Base-by-base conservation (phyloP, 2,113 vertebrate species). In the Stigmatopora argus region DNA sequence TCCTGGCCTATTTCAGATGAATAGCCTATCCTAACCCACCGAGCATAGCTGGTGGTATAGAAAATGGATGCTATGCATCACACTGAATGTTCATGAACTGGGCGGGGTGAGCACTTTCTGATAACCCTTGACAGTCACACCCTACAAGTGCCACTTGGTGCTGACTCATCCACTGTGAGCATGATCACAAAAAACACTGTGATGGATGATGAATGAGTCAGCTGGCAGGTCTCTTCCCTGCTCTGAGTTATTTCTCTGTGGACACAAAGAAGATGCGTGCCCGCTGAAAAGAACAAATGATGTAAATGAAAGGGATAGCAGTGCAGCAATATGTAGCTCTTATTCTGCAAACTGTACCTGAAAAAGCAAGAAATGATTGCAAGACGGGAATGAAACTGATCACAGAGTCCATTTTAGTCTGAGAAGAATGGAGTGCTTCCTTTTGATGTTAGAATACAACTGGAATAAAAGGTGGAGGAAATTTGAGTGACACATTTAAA, bases 101-200 rank as follows among this genome's bases (percentile, higher is more conserved):
- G 58, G 58, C 35, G 18, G 15, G 71, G 69, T 80, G 79, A 81
- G 82, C 75, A 66, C 75, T 80, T 78, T 85, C 75, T 38, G 65
- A 65, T 71, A 62, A 81, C 75, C 75, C 61, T 75, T 62, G 69
- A 74, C 63, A 63, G 58, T 66, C 65, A 70, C 72, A 69, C 70
- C 78, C 66, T 64, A 35, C 0, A 51, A 65, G 65, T 64, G 71
- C 73, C 63, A 66, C 65, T 59, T 67, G 67, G 64, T 74, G 79
- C 84, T 83, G 87, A 85, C 77, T 85, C 83, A 88, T 75, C 74
- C 69, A 31, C 67, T 72, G 78, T 63, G 41, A 72, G 78, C 66
- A 63, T 55, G 58, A 65, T 77, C 71, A 71, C 80, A 81, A 80
- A 83, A 80, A 71, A 73, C 8, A 44, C 78, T 59, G 69, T 78